phyloP scores from a whole-genome alignment of 2,888 invertebrate genomes.

The Brachypterus glaber region DNA sequence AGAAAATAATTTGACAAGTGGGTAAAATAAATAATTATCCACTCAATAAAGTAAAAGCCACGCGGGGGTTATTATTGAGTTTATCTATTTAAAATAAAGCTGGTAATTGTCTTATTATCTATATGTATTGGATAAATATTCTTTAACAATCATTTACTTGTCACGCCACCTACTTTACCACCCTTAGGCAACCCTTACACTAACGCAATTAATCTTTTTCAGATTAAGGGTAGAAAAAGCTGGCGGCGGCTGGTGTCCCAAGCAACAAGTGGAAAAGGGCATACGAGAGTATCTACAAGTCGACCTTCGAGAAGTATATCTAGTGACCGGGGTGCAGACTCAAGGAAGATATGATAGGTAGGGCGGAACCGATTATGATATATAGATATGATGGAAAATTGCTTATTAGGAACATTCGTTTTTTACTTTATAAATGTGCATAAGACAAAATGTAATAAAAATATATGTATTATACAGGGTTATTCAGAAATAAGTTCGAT shows the following conservation, averaged over 20 bases:
- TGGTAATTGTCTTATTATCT: not conserved
- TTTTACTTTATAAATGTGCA: no score
- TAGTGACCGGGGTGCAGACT: constrained; percentile 63
- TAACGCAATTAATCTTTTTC: constrained; percentile 26
- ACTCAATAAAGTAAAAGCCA: no score
- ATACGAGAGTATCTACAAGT: constrained; percentile 60
- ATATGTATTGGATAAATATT: no score
- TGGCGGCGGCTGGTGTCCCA: constrained; percentile 73
- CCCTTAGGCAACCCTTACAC: not conserved
- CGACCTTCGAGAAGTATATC: constrained; percentile 50
- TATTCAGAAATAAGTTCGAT: no score
- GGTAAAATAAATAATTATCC: no score
- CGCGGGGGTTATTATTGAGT: no score
- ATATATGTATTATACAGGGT: no score
- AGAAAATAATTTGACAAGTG: no score
- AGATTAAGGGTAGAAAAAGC: constrained; percentile 59
- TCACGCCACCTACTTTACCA: not conserved
- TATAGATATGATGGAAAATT: no score
- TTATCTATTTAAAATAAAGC: not conserved
- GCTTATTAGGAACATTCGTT: no score
- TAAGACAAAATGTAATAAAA: no score
- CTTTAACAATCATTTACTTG: not conserved
- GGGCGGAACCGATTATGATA: no score
- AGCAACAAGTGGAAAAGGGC: constrained; percentile 52
- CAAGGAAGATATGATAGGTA: constrained; percentile 68